phyloP scores from a whole-genome alignment of 1,140 invertebrate genomes.

The Hylaeus anthracinus region DNA sequence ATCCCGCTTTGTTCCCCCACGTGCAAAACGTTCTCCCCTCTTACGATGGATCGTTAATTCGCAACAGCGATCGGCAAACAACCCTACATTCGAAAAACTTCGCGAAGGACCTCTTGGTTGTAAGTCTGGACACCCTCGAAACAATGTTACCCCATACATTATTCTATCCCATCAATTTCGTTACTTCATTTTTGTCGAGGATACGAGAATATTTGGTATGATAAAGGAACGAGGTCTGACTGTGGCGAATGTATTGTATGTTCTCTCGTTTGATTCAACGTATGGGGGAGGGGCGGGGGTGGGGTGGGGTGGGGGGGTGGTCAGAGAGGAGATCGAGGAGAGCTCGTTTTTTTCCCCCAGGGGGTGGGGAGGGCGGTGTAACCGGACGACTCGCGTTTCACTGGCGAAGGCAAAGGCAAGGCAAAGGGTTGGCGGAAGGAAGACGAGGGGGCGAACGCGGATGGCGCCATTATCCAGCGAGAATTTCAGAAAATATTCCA shows the following conservation, averaged over 20 bases:
- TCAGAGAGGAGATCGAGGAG: background rate
- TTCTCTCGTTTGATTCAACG: too few species aligned
- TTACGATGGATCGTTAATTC: slow-evolving; percentile 76
- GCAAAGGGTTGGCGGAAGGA: slow-evolving; percentile 15
- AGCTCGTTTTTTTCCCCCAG: background rate
- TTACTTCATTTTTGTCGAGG: too few species aligned
- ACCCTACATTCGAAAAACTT: slow-evolving; percentile 3
- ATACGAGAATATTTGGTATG: too few species aligned
- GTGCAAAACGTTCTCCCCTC: slow-evolving; percentile 52
- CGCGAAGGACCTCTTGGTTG: background rate
- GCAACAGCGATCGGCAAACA: slow-evolving; percentile 76
- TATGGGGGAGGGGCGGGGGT: too few species aligned
- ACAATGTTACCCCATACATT: too few species aligned
- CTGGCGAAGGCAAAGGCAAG: slow-evolving; percentile 35
- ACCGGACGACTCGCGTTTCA: slow-evolving; percentile 36
- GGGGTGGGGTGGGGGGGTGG: too few species aligned
- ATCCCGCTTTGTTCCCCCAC: slow-evolving; percentile 49
- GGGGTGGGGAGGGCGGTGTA: background rate
- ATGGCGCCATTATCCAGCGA: slow-evolving; percentile 67
- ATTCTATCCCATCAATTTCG: too few species aligned
- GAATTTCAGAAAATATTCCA: slow-evolving; percentile 74
- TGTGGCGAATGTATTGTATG: too few species aligned
- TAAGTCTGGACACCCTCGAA: too few species aligned
- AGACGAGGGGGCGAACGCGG: slow-evolving; percentile 29
- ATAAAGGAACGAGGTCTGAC: too few species aligned